Base-by-base conservation (phyloP, 2,888 invertebrate species). In the Leptinotarsa juncta region DNA sequence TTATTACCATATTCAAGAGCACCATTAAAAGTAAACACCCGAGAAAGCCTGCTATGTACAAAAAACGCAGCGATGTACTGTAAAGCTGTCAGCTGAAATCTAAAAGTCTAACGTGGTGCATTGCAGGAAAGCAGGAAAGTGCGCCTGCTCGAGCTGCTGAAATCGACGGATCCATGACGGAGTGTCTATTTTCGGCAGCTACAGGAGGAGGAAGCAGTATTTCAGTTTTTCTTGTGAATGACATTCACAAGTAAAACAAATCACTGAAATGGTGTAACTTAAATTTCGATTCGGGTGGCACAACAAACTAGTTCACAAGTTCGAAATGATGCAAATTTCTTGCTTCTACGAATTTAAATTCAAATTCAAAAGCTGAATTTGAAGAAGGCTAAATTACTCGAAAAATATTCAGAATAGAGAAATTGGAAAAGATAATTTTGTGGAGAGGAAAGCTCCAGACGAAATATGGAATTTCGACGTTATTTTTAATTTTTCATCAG, bases 61-160 rank as follows among this genome's bases (percentile, higher is more conserved):
- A 15, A 32, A 18, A 23, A 65, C 23, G 14, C 49, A 14, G 12
- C 60, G n/a, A n/a, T 14, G 15, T 50, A 60, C 53, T 50, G 49
- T 49, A 26, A 20, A 50, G 20, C 70, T 32, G 55, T 48, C 18
- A 42, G 32, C 23, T 55, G 18, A 51, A 75, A 57, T 62, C 65
- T 23, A 70, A 70, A 70, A 70, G 67, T 65, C 62, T 66, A 76
- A 71, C 65, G 65, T 67, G 68, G 78, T 78, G 81, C 81, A 81
- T 74, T 81, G 81, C 81, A 81, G 81, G 80, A 79, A 77, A 57
- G 65, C 67, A 66, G 15, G 66, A 73, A 74, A 71, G 70, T 71
- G 77, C 78, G 77, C 77, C 72, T 67, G 78, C 69, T 73, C 73
- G 62, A 50, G 71, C 67, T 68, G 53, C 65, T 18, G 26, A 60